Evolutionary conservation across 2,797 vertebrate species (phyloP).

Genomic region (Aphelocoma californica): DNA sequence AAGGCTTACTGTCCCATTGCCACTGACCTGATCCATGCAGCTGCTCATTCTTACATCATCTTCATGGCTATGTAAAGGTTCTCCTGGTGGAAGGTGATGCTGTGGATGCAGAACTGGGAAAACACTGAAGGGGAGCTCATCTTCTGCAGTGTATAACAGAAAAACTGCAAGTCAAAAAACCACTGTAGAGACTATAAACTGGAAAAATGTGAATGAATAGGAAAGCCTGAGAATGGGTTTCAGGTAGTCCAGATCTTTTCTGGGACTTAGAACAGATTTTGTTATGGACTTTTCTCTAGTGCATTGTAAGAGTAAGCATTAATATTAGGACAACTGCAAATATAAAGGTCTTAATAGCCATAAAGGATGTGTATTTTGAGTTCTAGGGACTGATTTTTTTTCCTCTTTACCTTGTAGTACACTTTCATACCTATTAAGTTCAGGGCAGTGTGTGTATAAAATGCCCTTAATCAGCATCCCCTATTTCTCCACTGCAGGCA

Average conservation of each 20-base stretch:
- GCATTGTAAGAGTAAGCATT: background rate
- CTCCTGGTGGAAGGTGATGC: background rate
- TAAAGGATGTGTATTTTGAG: background rate
- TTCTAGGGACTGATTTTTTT: background rate
- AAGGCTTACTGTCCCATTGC: background rate
- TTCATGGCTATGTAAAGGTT: background rate
- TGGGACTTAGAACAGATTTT: background rate
- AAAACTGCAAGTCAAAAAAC: background rate
- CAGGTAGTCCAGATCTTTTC: background rate
- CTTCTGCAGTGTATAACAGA: background rate
- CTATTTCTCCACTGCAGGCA: background rate
- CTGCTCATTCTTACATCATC: background rate
- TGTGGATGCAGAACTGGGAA: background rate
- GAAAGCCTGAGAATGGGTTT: background rate
- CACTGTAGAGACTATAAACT: background rate
- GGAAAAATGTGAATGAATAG: background rate
- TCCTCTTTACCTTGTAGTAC: background rate
- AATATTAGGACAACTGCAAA: background rate
- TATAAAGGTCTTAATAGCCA: background rate
- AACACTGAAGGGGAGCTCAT: background rate
- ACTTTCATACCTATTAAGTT: background rate
- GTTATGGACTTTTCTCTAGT: background rate
- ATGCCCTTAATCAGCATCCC: background rate
- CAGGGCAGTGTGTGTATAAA: background rate
- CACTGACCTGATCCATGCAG: background rate